A percentile compares a stretch with the other conserved stretches of the same genome.
Evolutionary conservation across 2,797 vertebrate genomes (phyloP).

Genomic region (Centropyge bicolor): DNA sequence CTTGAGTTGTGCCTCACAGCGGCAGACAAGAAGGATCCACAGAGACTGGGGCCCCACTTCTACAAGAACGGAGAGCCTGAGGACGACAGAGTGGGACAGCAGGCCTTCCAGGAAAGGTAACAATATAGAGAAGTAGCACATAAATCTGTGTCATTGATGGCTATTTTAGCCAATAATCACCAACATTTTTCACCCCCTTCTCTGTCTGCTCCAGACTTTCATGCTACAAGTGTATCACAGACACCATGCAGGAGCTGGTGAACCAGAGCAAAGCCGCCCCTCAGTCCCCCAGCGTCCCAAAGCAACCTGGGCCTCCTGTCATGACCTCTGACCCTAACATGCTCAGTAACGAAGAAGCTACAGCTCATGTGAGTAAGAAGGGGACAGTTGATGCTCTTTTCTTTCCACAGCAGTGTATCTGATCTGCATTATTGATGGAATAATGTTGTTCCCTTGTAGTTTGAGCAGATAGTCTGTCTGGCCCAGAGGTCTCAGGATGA

Average conservation of each 20-base stretch:
- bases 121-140: not conserved
- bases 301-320: constrained; percentile 96
- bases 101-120: constrained; percentile 96
- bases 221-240: constrained; percentile 97
- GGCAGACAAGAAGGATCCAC: constrained; percentile 97
- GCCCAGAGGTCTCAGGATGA: constrained; percentile 96
- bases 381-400: constrained; percentile 2
- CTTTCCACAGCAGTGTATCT: not conserved
- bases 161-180: not conserved
- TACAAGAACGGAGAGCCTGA: constrained; percentile 98
- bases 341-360: constrained; percentile 98
- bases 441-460: constrained; percentile 79
- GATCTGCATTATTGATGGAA: constrained; percentile 37
- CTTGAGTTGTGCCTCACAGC: constrained; percentile 95
- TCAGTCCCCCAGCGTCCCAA: constrained; percentile 98
- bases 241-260: constrained; percentile 97
- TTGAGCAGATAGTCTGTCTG: constrained; percentile 95
- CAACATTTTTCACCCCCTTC: not conserved
- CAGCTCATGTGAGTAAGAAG: constrained; percentile 90
- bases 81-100: constrained; percentile 91
- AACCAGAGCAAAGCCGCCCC: constrained; percentile 98
- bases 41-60: constrained; percentile 96
- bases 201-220: constrained; percentile 84
- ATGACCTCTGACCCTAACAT: constrained; percentile 98
- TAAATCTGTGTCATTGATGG: rapidly evolving